Conservation (phyloP, 2,888 invertebrate genomes). For the Tolmerus cingulatus region DNA sequence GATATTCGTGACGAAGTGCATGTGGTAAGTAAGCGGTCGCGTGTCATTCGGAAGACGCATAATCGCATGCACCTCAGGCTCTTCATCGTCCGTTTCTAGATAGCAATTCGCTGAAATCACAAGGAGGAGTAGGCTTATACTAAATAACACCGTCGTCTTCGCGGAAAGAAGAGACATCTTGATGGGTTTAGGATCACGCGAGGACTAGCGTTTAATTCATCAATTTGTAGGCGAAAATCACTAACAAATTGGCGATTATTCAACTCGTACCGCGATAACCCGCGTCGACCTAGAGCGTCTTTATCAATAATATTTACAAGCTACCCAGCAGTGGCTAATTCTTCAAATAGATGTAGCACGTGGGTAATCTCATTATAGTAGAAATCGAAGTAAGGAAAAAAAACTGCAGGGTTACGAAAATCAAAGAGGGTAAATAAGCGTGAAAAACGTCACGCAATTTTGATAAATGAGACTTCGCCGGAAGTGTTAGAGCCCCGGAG, state of each 20-base stretch:
- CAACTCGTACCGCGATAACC: not conserved
- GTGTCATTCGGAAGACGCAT: conserved; percentile 25
- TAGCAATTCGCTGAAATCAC: not conserved
- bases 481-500: no score
- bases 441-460: not conserved
- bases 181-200: not conserved
- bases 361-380: not conserved
- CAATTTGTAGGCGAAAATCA: not conserved
- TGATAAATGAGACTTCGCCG: not conserved
- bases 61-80: not conserved
- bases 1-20: conserved; percentile 7
- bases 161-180: not conserved
- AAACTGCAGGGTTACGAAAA: not conserved
- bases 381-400: not conserved
- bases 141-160: not conserved
- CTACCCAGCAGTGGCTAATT: not conserved
- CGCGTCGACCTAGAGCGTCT: not conserved
- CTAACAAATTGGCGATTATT: not conserved
- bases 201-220: not conserved
- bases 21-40: not conserved
- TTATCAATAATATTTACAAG: not conserved
- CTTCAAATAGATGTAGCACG: not conserved
- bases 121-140: not conserved
- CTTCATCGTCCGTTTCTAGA: not conserved
- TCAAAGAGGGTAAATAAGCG: not conserved